These are phyloP conservation scores for Megalonaias nervosa DNA, from an alignment of 1,140 invertebrate genomes.

Conservation along the genomic window DNA sequence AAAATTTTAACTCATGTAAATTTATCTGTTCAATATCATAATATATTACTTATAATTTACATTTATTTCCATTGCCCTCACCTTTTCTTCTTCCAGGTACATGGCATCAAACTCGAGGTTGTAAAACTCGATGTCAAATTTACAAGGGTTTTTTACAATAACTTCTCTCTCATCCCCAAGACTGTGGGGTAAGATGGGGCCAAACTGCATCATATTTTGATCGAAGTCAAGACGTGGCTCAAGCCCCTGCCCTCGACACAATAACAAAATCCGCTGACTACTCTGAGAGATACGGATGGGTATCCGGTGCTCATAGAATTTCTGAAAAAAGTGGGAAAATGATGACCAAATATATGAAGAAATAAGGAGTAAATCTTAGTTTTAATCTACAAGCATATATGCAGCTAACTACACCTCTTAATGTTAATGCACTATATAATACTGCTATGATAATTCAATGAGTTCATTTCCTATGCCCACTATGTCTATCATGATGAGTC, in stretches of 20 bases:
- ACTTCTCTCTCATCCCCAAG: conserved; percentile 69
- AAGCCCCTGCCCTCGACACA: conserved; percentile 68
- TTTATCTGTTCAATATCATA: no score
- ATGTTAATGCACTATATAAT: no score
- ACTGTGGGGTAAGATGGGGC: conserved; percentile 70
- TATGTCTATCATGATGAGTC: no score
- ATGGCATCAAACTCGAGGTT: conserved; percentile 70
- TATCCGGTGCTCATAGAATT: conserved; percentile 69
- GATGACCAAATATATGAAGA: no score
- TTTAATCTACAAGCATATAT: no score
- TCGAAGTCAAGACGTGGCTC: conserved; percentile 69
- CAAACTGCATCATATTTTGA: conserved; percentile 68
- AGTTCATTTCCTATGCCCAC: no score
- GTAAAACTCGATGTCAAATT: conserved; percentile 71
- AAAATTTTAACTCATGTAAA: no score
- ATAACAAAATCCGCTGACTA: conserved; percentile 67
- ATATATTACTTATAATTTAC: no score
- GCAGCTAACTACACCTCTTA: no score
- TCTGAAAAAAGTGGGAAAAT: conserved; percentile 48
- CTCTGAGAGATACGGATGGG: conserved; percentile 69
- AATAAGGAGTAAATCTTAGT: no score
- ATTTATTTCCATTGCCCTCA: conserved; percentile 25
- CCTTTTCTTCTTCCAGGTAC: conserved; percentile 72
- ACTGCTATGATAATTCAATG: no score
- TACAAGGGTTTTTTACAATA: conserved; percentile 68